Base-by-base conservation (phyloP, 2,797 vertebrate species). In the Sorex maritimensis region DNA sequence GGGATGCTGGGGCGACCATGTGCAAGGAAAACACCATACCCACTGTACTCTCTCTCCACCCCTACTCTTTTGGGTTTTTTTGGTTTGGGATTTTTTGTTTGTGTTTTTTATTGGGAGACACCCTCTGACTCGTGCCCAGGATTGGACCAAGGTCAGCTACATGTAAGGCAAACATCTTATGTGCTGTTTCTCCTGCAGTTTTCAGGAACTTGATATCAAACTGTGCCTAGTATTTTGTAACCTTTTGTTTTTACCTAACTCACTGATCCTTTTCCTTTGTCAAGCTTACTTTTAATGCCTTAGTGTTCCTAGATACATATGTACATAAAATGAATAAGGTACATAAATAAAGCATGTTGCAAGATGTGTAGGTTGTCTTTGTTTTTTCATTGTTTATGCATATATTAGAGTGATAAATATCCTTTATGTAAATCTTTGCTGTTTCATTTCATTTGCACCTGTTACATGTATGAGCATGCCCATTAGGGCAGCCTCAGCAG, bases 401-500 rank as follows among this genome's bases (percentile, higher is more conserved):
- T 94, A 15, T 81, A 52, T 74, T 67, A 65, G 38, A 67, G 46
- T 75, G 12, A 13, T 13, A 23, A 41, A 44, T 65, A 63, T 72
- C 58, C 15, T 75, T 94, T 95, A 44, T 77, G 10, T 87, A 79
- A 93, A 28, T 68, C 24, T 74, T 81, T 55, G 17, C 67, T 44
- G 9, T 63, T 77, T 83, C 90, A 58, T 2, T 58, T 84, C 7
- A 26, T 91, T 91, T 85, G 81, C 30, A 63, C 21, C 30, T 92
- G 44, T 38, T 2, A 6, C 79, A 17, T 94, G 80, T 80, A 78
- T 75, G 49, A 81, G 26, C 71, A 88, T 30, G 19, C 8, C 6
- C 87, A 2, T 87, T 84, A 91, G 94, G 86, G 72, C 93, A 71
- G 93, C 63, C 30, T 94, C 3, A 72, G 6, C 65, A 67, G 8